Conservation (phyloP, 2,113 vertebrate genomes). For the Hemicordylus capensis region DNA sequence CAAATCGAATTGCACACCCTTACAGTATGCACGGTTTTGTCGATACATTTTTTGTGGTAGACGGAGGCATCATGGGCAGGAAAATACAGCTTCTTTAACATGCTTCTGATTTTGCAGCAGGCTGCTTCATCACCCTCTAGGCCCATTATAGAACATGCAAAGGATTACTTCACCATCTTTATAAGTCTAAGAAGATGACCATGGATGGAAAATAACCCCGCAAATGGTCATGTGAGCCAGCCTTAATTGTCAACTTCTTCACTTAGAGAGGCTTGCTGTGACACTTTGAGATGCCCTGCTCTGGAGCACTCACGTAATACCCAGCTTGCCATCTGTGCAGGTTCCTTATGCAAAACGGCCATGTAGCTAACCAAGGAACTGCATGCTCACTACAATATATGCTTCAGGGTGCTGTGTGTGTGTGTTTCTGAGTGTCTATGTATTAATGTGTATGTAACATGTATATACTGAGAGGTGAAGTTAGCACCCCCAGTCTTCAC, state of each 20-base stretch:
- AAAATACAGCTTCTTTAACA: not conserved
- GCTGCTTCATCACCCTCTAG: not conserved
- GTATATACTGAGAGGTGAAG: not conserved
- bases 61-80: too few relatives aligned
- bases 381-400: too few relatives aligned
- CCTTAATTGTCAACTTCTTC: not conserved
- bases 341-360: not conserved
- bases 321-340: not conserved
- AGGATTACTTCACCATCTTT: not conserved
- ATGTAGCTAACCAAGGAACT: too few relatives aligned
- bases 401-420: too few relatives aligned
- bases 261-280: not conserved
- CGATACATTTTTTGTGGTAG: not conserved
- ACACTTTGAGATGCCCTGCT: not conserved
- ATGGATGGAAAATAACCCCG: not conserved
- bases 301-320: not conserved
- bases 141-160: not conserved
- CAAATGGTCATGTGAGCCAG: not conserved
- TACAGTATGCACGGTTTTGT: too few relatives aligned
- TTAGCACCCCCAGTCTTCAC: not conserved
- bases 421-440: not conserved
- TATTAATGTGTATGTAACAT: slow-evolving; percentile 31
- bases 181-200: not conserved
- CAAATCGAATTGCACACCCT: too few relatives aligned
- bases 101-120: not conserved